phyloP scores from a whole-genome alignment of 2,113 vertebrate species.

The Amazona guildingii region DNA sequence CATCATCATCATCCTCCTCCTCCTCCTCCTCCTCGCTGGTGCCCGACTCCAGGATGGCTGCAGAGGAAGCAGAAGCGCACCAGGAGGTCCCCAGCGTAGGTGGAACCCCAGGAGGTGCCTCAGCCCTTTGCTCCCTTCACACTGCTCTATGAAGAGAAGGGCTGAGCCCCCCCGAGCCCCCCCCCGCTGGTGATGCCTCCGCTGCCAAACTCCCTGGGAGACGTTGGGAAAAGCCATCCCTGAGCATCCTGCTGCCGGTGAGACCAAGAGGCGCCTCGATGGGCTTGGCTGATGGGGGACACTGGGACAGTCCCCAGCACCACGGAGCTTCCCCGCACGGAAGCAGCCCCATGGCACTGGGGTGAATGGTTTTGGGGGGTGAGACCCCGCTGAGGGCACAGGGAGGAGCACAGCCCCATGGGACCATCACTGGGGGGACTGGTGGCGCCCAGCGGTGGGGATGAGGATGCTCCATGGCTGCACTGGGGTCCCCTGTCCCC shows the following conservation, averaged over 20 bases:
- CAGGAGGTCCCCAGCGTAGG: not conserved
- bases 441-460: not conserved
- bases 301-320: not conserved
- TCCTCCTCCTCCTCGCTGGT: not conserved
- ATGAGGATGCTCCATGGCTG: not conserved
- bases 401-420: no score
- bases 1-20: not conserved
- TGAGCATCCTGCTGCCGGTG: not conserved
- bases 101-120: not conserved
- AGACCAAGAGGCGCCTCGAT: not conserved
- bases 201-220: not conserved
- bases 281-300: not conserved
- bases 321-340: rapidly evolving
- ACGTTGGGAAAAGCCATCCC: not conserved
- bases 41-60: not conserved
- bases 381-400: not conserved
- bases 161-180: not conserved
- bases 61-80: not conserved
- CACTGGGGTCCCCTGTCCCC: not conserved
- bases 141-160: not conserved
- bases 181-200: no score
- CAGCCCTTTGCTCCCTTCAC: not conserved
- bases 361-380: not conserved
- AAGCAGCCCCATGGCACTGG: not conserved
- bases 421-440: no score